phyloP scores from a whole-genome alignment of 2,113 vertebrate species.

The Australoheros scitulus region DNA sequence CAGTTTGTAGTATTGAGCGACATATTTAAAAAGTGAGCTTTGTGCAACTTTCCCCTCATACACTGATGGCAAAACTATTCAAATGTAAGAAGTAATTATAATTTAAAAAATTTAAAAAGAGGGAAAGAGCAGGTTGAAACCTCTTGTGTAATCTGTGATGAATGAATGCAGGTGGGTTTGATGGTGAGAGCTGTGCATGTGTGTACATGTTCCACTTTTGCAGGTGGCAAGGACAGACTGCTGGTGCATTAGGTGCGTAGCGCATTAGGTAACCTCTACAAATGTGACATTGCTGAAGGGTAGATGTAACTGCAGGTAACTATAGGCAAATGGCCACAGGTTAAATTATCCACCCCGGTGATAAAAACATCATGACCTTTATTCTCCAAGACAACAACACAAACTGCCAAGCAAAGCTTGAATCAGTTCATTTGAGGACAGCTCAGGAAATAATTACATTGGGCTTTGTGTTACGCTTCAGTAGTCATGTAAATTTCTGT shows the following conservation, averaged over 20 bases:
- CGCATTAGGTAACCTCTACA: conserved; percentile 34
- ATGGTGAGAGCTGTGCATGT: conserved; percentile 12
- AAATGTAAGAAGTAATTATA: neutral
- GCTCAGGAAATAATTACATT: neutral
- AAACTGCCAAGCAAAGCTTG: neutral
- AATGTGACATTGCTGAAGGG: conserved; percentile 31
- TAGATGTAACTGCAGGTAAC: neutral
- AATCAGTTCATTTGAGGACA: neutral
- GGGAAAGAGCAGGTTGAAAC: neutral
- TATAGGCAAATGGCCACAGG: neutral
- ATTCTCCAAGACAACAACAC: neutral
- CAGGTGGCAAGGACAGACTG: conserved; percentile 33
- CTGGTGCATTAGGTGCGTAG: neutral
- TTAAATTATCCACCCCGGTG: neutral
- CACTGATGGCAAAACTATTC: neutral
- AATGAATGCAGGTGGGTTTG: conserved; percentile 61
- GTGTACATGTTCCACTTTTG: conserved; percentile 33
- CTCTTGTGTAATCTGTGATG: conserved; percentile 41
- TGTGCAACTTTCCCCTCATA: neutral
- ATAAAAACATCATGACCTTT: neutral
- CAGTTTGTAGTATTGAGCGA: neutral
- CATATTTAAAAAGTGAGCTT: neutral
- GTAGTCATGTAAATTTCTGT: neutral
- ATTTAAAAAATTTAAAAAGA: neutral
- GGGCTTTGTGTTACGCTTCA: neutral